Base-by-base conservation (phyloP, 2,888 invertebrate species). In the Spialia ferax region DNA sequence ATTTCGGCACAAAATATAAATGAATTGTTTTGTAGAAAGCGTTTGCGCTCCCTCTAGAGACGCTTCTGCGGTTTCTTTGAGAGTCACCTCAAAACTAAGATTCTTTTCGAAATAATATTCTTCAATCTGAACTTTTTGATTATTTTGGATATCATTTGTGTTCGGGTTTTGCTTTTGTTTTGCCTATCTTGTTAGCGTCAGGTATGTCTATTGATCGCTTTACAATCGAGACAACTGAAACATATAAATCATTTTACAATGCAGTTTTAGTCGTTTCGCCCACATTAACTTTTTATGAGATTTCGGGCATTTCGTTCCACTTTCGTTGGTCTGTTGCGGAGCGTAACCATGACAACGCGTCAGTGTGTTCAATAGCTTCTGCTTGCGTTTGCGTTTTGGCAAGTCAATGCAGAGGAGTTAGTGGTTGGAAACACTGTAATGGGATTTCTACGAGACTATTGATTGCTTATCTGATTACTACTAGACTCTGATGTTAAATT, bases 291-390 rank as follows among this genome's bases (percentile, higher is more conserved):
- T 79, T 75, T 80, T 81, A 77, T 79, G 79, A 79, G 78, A 81
- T 84, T 86, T 85, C 71, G 82, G 75, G 75, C 78, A 74, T 74
- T 86, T 83, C 85, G 91, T 87, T 88, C 88, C 88, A 91, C 89
- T 91, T 87, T 91, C 86, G 79, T 75, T 70, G 80, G 82, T 77
- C 71, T 71, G 73, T 77, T 75, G 75, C 78, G 77, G 81, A 83
- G 77, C 83, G 90, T 90, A 86, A 82, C 88, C 83, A 89, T 88
- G 82, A 83, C 76, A 77, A 88, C 83, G 73, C 82, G 73, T 70
- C 63, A 75, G 84, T 83, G 77, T 87, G 85, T 84, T 89, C 90
- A 78, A 88, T 84, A 84, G 73, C 74, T 70, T 72, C 71, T 60
- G 42, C 7, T 71, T 60, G 54, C 3, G 50, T 50, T 55, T 26